Base-by-base conservation (phyloP, 2,888 invertebrate species). In the Leucophenga maculata region DNA sequence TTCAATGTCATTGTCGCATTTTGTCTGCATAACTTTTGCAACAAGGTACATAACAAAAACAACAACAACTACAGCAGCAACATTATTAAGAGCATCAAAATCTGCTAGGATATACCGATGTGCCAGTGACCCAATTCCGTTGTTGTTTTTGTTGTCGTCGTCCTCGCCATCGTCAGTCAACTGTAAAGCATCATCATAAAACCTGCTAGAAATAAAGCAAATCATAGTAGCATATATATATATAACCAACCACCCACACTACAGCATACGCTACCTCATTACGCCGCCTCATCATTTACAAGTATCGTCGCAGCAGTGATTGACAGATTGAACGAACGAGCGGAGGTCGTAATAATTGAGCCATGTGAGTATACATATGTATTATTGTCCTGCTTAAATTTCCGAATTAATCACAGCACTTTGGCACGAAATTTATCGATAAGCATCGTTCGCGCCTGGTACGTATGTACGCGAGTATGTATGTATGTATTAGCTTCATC, bases 1-100 rank as follows among this genome's bases (percentile, higher is more conserved):
- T 60, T 60, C 60, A 60, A 60, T 60, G 60, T 60, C 60, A 60
- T 39, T 60, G 60, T 44, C 60, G 39, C 44, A 9, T 52, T 52
- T 52, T 52, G 52, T 52, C 39, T 16, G 52, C 55, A 26, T 59
- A 18, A 26, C 60, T 31, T 59, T 59, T 22, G 59, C 14, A 13
- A 31, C 6, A 9, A n/a, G 6, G 26, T 31, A 16, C 59, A 8
- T 59, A 18, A n/a, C 8, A 32, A 32, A 6, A 16, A 44, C 18
- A 39, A 2, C 20, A 16, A 8, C 26, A 26, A n/a, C n/a, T n/a
- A n/a, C n/a, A 16, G 18, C 18, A 39, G 4, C 20, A 16, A 8
- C 26, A 26, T 9, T 11, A 39, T 39, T 39, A 39, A 39, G 39
- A 39, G 39, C 39, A 39, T 39, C 39, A 39, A 39, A 39, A 39